Percentiles rank a stretch among this genome's conserved stretches.
phyloP scores from a whole-genome alignment of 2,113 vertebrate species.

The Bos javanicus region DNA sequence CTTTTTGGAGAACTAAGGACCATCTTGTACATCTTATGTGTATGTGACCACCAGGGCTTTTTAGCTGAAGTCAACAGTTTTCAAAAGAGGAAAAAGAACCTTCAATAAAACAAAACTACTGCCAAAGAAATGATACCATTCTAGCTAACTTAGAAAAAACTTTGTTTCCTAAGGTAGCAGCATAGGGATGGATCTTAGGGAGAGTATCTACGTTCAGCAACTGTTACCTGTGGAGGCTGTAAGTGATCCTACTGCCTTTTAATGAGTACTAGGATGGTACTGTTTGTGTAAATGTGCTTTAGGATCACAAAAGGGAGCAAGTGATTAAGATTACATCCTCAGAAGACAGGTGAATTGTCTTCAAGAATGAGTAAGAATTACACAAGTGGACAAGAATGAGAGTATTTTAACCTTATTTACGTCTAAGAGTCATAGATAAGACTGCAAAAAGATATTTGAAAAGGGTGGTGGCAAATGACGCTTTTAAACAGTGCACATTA shows the following conservation, averaged over 20 bases:
- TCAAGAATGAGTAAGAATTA: conserved; percentile 29
- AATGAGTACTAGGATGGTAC: neutral
- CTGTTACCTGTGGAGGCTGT: neutral
- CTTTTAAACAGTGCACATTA: neutral
- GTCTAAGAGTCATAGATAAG: neutral
- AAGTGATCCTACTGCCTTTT: neutral
- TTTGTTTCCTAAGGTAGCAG: neutral
- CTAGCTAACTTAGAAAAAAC: neutral
- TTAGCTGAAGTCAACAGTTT: neutral
- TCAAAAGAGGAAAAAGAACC: neutral
- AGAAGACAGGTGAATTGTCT: neutral
- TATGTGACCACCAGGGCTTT: neutral
- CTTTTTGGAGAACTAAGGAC: neutral
- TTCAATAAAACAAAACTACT: conserved; percentile 22
- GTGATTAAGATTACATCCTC: neutral
- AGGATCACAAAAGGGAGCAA: neutral
- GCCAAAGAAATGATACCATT: neutral
- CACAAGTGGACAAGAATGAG: neutral
- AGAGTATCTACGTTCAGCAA: neutral
- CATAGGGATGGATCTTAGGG: neutral
- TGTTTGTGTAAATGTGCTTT: neutral
- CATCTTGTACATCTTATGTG: neutral
- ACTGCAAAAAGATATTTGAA: neutral
- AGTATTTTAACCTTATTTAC: neutral
- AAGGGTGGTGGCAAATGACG: neutral